These are phyloP conservation scores for Macheiramphus alcinus DNA, from an alignment of 2,113 vertebrate genomes.

Conservation along the genomic window DNA sequence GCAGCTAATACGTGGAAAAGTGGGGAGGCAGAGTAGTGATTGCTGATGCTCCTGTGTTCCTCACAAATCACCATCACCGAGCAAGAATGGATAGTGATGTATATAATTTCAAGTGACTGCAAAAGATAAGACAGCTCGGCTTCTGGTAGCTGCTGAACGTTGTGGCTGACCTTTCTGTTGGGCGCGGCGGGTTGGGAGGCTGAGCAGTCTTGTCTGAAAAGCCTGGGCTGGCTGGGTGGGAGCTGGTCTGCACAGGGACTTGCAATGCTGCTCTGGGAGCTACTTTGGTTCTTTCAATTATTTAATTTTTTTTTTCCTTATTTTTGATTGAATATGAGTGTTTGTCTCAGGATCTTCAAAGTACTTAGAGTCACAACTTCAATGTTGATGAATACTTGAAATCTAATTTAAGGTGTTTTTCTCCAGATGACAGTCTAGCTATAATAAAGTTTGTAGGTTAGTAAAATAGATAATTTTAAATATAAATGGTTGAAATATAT, in stretches of 20 bases:
- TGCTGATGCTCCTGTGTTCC: background rate
- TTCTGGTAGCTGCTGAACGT: background rate
- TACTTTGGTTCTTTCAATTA: too few species aligned
- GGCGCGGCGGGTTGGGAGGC: background rate
- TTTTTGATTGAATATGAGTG: background rate
- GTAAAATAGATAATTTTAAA: background rate
- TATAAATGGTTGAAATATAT: background rate
- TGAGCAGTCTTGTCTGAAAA: background rate
- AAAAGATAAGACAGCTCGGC: background rate
- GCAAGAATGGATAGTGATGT: background rate
- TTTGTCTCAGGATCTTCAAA: background rate
- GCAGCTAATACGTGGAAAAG: background rate
- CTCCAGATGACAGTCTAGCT: background rate
- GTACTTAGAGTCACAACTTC: background rate
- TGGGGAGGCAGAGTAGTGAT: background rate
- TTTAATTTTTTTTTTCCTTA: background rate
- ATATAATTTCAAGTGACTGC: background rate
- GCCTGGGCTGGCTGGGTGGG: background rate
- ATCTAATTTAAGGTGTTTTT: background rate
- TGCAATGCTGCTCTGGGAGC: background rate
- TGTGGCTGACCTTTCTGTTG: background rate
- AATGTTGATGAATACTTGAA: conserved; percentile 23
- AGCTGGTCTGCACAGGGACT: background rate
- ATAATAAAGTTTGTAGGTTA: conserved; percentile 7
- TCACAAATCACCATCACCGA: background rate